Conservation (phyloP, 2,888 invertebrate species). For the Blomia tropicalis region DNA sequence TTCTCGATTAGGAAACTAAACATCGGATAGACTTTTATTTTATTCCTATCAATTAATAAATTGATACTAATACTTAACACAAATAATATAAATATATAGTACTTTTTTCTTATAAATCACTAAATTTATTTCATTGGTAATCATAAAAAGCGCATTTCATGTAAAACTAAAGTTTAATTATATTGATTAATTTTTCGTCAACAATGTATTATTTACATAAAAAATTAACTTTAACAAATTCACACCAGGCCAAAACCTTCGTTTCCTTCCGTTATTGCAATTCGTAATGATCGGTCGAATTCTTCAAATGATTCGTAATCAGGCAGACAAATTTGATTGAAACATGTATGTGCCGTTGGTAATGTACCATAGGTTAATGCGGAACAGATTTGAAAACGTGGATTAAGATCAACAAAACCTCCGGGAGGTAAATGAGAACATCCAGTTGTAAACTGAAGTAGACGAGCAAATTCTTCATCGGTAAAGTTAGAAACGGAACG, state of each 20-base stretch:
- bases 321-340: slow-evolving; percentile 86
- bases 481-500: slow-evolving; percentile 72
- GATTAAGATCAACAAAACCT: slow-evolving; percentile 73
- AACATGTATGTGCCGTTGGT: slow-evolving; percentile 87
- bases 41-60: too few species aligned
- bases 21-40: too few species aligned
- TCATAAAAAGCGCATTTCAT: too few species aligned
- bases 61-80: too few species aligned
- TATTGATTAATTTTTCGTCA: too few species aligned
- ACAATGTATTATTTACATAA: neutral
- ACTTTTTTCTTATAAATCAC: too few species aligned
- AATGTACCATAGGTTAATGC: slow-evolving; percentile 74
- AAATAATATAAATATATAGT: too few species aligned
- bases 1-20: neutral
- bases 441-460: slow-evolving; percentile 56
- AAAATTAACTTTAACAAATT: neutral
- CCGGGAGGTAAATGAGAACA: slow-evolving; percentile 79
- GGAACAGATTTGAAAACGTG: slow-evolving; percentile 77
- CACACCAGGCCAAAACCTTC: slow-evolving; percentile 67
- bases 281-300: slow-evolving; percentile 68
- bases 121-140: too few species aligned
- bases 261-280: slow-evolving; percentile 85
- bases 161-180: too few species aligned
- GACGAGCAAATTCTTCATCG: slow-evolving; percentile 75
- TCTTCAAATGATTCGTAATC: slow-evolving; percentile 86